phyloP scores from a whole-genome alignment of 2,888 invertebrate species.

The Scrobipalpa atriplicella region DNA sequence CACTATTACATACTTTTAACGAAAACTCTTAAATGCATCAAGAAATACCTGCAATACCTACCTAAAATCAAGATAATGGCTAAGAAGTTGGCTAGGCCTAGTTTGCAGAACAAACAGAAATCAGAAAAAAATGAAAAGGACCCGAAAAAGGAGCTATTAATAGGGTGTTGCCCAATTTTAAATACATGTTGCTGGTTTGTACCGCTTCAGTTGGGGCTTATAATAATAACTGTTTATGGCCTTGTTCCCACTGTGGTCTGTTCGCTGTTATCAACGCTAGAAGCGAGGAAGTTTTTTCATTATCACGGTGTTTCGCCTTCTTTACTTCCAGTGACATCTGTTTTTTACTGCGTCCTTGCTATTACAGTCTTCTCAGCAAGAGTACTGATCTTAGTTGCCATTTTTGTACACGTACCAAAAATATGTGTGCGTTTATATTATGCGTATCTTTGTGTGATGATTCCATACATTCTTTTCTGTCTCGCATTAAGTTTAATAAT shows the following conservation, averaged over 20 bases:
- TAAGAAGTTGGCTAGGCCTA: background rate
- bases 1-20: no score
- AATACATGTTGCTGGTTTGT: conserved; percentile 41
- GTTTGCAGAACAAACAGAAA: background rate
- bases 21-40: no score
- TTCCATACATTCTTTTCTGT: no score
- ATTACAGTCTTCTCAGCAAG: no score
- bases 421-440: no score
- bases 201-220: conserved; percentile 39
- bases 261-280: conserved; percentile 38
- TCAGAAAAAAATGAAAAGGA: background rate
- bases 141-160: background rate
- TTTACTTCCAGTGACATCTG: no score
- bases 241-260: conserved; percentile 44
- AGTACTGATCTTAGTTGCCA: no score
- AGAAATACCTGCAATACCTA: no score
- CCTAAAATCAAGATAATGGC: background rate
- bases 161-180: conserved; percentile 38
- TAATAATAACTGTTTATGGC: conserved; percentile 45
- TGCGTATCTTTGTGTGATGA: no score
- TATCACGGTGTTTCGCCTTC: conserved; percentile 39
- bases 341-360: no score
- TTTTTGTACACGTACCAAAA: no score
- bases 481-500: no score
- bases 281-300: conserved; percentile 35